Evolutionary conservation across 2,113 vertebrate genomes (phyloP).

Genomic region (Acrocephalus arundinaceus): DNA sequence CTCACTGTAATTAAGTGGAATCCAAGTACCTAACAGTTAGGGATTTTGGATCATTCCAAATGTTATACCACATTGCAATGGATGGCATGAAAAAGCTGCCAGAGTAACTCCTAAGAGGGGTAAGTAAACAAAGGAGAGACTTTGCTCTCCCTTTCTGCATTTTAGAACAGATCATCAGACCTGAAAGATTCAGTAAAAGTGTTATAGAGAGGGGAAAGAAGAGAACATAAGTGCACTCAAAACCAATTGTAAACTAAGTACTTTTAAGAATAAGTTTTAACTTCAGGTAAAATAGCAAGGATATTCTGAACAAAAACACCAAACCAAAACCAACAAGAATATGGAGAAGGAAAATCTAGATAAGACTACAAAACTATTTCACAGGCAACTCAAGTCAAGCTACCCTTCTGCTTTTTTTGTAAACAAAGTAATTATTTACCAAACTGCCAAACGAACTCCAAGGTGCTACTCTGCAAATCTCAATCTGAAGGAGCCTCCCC

Average conservation of each 20-base stretch:
- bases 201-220: neutral
- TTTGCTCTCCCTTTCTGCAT: neutral
- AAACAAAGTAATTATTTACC: neutral
- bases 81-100: neutral
- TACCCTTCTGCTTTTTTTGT: neutral
- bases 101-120: neutral
- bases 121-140: neutral
- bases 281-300: neutral
- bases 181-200: neutral
- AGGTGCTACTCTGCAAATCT: neutral
- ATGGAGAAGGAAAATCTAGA: neutral
- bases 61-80: neutral
- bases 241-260: neutral
- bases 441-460: constrained; percentile 23
- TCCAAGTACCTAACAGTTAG: neutral
- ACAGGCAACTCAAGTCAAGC: neutral
- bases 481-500: neutral
- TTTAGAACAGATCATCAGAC: neutral
- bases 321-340: neutral
- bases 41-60: neutral
- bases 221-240: neutral
- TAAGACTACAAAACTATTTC: neutral
- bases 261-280: neutral
- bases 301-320: neutral
- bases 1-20: neutral